phyloP scores from a whole-genome alignment of 2,113 vertebrate genomes.

The Rhombomys opimus region DNA sequence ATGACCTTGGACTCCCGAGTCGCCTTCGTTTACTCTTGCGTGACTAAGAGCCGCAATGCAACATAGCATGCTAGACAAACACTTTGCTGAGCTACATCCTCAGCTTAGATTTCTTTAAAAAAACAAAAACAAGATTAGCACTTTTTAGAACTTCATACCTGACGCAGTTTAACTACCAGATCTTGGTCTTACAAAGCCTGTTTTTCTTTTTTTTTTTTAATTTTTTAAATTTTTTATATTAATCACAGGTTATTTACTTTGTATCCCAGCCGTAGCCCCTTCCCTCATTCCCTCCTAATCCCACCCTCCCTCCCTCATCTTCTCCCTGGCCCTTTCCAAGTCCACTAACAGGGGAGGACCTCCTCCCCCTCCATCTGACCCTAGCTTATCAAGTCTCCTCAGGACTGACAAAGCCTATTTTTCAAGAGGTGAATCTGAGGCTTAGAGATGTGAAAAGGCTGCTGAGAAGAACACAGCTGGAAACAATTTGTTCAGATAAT shows the following conservation, averaged over 20 bases:
- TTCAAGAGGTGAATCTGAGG: not conserved
- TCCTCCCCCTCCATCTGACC: too few species aligned
- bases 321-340: too few species aligned
- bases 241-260: too few species aligned
- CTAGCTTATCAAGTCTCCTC: too few species aligned
- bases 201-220: too few species aligned
- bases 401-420: not conserved
- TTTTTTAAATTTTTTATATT: too few species aligned
- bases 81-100: not conserved
- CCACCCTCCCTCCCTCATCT: too few species aligned
- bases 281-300: too few species aligned
- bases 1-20: too few species aligned
- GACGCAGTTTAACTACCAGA: not conserved
- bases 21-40: not conserved
- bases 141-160: not conserved
- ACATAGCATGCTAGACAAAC: not conserved
- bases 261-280: too few species aligned
- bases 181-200: not conserved
- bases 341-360: too few species aligned
- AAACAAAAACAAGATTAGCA: not conserved
- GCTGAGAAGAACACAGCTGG: not conserved
- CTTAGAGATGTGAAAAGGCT: not conserved
- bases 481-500: not conserved
- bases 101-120: not conserved
- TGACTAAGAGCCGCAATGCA: not conserved